Conservation (phyloP, 2,888 invertebrate species). For the Machimus rusticus region DNA sequence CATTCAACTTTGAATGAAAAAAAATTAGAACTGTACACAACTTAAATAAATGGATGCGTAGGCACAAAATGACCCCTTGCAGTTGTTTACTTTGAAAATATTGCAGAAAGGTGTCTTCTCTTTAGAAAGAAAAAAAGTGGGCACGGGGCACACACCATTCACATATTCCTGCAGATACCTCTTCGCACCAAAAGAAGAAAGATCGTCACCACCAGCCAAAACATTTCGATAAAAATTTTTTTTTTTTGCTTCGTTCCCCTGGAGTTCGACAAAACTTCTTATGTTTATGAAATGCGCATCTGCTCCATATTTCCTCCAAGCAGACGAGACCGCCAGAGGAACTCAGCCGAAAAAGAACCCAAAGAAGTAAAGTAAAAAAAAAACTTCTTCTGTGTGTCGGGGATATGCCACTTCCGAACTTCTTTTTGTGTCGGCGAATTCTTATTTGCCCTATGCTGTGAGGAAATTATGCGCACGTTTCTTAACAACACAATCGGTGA, state of each 20-base stretch:
- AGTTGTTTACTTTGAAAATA: neutral
- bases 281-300: constrained; percentile 30
- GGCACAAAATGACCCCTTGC: neutral
- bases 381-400: neutral
- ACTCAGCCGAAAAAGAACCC: neutral
- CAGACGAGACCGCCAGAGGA: constrained; percentile 9
- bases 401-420: constrained; percentile 32
- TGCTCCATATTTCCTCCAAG: constrained; percentile 30
- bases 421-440: constrained; percentile 12
- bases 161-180: neutral
- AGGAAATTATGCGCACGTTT: constrained; percentile 16
- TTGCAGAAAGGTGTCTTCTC: neutral
- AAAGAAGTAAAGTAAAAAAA: constrained; percentile 6
- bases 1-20: neutral
- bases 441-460: constrained; percentile 26
- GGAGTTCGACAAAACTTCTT: neutral
- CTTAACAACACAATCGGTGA: constrained; percentile 25
- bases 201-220: constrained; percentile 17
- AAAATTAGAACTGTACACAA: neutral
- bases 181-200: neutral
- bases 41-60: neutral
- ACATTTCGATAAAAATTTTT: constrained; percentile 14
- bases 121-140: neutral
- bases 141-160: neutral
- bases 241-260: neutral